Base-by-base conservation (phyloP, 2,113 vertebrate species). In the Hydrolagus affinis region DNA sequence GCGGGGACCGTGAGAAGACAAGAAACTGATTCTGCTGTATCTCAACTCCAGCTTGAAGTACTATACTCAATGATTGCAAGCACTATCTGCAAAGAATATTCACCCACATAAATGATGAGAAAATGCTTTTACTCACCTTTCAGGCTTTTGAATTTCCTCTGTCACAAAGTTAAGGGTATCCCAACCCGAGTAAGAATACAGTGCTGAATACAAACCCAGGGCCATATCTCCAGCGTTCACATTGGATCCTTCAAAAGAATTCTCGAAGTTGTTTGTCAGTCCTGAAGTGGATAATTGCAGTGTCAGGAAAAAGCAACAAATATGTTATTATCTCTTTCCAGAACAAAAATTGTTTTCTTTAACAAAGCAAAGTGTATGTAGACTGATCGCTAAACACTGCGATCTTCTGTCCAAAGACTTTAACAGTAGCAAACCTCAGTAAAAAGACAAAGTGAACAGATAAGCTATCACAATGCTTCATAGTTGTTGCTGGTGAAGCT, bases 121-220 rank as follows among this genome's bases (percentile, higher is more conserved):
- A 32, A 14, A 2, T 60, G 11, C 17, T 12, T 11, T 15, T 80
- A 15, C 78, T 68, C 78, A 95, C 94, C 93, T 94, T 85, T 95
- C 91, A 85, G 94, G 94, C 88, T 95, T 91, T 88, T 94, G 92
- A 87, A 95, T 91, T 89, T 95, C 94, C 89, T 95, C 94, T 3
- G 94, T 95, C 86, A 95, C 93, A 88, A 92, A 95, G 91, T 95
- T 95, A 72, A 95, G 92, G 0, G 94, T 94, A 86, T 95, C 94
- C 94, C 94, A 95, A 64, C 94, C 94, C 0, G 94, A 94, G 87
- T 95, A 95, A 0, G 94, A 94, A 87, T 94, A 95, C 0, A 95
- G 89, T 0, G 94, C 94, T 4, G 94, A 90, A n/a, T 95, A 95
- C 30, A 95, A 89, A 14, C 93, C 94, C 86, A 95, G 85, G 8